Base-by-base conservation (phyloP, 2,113 vertebrate species). In the Mandrillus leucophaeus region DNA sequence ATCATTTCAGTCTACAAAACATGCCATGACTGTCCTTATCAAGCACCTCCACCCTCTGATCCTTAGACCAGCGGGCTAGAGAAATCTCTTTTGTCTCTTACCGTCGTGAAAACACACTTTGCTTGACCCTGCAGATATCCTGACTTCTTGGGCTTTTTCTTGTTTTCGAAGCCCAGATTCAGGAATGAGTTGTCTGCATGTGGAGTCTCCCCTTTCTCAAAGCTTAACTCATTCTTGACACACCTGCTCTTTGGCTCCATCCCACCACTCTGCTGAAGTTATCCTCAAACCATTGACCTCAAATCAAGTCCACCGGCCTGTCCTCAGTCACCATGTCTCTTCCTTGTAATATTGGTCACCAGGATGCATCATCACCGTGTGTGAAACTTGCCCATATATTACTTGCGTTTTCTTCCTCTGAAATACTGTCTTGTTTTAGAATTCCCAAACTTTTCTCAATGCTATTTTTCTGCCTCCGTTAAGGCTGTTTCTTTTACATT, bases 401-500 rank as follows among this genome's bases (percentile, higher is more conserved):
- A 55, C 30, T 45, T 92, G 40, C 14, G 22, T 43, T 68, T 61
- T n/a, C 43, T 30, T 84, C n/a, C 61, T 52, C 88, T 76, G n/a
- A 76, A 81, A 82, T 80, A 22, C 43, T 61, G 8, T 45, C 13
- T 86, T 61, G 23, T 52, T 52, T 79, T 87, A 23, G 38, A 50
- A n/a, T 80, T 92, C 61, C 57, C 75, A 27, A 10, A 12, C 50
- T 61, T 73, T 73, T 55, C 64, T 68, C 40, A 64, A 27, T 75
- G 43, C 32, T 30, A 22, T 32, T 64, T 93, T 16, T 75, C 30
- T 84, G 3, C 30, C 55, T 82, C 59, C n/a, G 83, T 86, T 73
- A 55, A 90, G 30, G n/a, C 59, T 83, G 82, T 64, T 57, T 83
- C 57, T 20, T n/a, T 87, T 97, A 61, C 40, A 79, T 84, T 59